Evolutionary conservation across 2,888 invertebrate species (phyloP).

Genomic region (Syrista parreyssii): DNA sequence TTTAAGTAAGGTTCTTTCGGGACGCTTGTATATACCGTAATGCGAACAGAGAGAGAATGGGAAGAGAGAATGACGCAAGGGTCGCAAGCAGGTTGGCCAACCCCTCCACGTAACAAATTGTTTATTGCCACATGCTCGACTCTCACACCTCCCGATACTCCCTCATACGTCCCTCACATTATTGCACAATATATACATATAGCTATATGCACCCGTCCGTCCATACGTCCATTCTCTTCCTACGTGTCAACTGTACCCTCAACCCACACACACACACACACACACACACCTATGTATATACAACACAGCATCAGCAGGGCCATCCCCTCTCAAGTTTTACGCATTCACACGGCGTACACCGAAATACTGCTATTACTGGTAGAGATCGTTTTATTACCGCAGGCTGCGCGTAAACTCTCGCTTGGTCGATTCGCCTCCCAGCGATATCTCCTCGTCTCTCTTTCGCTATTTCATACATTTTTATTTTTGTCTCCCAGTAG

Average conservation of each 20-base stretch:
- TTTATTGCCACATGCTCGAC: constrained; percentile 55
- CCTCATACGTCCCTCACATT: not conserved
- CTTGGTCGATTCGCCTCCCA: constrained; percentile 5
- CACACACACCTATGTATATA: too few species aligned
- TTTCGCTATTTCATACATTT: constrained; percentile 21
- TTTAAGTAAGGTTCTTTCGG: too few species aligned
- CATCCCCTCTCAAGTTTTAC: constrained; percentile 7
- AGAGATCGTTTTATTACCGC: constrained; percentile 47
- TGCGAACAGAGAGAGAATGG: not conserved
- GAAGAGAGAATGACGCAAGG: not conserved
- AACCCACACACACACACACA: not conserved
- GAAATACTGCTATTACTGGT: constrained; percentile 32
- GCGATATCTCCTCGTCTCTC: constrained; percentile 14
- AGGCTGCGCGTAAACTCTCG: constrained; percentile 43
- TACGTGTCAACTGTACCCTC: not conserved
- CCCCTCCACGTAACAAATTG: constrained; percentile 53
- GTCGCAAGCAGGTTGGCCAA: constrained; percentile 22
- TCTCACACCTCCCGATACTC: constrained; percentile 42
- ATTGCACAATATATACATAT: constrained; percentile 6
- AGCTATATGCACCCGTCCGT: constrained; percentile 27
- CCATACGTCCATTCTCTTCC: not conserved
- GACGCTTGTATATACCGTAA: too few species aligned
- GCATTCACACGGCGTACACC: constrained; percentile 31
- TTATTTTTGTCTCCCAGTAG: too few species aligned
- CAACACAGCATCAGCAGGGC: not conserved